Percentiles rank a stretch among this genome's conserved stretches.
phyloP scores from a whole-genome alignment of 1,140 invertebrate species.

The Eriocheir sinensis region DNA sequence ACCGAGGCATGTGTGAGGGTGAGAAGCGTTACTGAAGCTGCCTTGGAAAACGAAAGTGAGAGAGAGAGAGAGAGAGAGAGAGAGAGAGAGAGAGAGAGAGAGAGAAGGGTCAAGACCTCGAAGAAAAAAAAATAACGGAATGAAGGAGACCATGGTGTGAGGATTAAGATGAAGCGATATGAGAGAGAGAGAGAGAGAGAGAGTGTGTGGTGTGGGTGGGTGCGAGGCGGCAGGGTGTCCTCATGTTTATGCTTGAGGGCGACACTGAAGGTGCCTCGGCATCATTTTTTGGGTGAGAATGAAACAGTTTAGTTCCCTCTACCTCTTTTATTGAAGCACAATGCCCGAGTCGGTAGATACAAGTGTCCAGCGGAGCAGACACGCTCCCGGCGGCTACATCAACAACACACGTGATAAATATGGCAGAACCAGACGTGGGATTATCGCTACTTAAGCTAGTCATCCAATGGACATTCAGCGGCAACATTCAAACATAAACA shows the following conservation, averaged over 20 bases:
- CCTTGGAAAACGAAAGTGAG: background rate
- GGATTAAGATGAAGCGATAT: background rate
- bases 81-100: background rate
- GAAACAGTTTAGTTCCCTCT: constrained; percentile 71
- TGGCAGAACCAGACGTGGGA: constrained; percentile 57
- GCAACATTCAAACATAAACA: constrained; percentile 70
- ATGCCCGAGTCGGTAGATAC: constrained; percentile 65
- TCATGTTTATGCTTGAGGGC: constrained; percentile 64
- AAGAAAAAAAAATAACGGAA: background rate
- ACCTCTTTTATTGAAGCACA: constrained; percentile 77
- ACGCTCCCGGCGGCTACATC: constrained; percentile 28
- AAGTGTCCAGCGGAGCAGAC: constrained; percentile 38
- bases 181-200: constrained; percentile 14
- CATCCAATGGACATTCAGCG: constrained; percentile 65
- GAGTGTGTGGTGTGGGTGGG: background rate
- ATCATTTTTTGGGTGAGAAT: constrained; percentile 36
- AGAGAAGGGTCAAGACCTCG: background rate
- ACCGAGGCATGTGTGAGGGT: background rate
- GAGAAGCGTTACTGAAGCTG: background rate
- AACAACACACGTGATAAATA: constrained; percentile 72
- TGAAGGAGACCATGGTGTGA: background rate
- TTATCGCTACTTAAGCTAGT: constrained; percentile 68
- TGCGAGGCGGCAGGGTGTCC: background rate
- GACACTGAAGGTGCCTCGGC: background rate
- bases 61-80: background rate